Evolutionary conservation across 1,140 invertebrate species (phyloP), one percentile per base, ranked within the genome.

Genomic region (Sycophila sp.): DNA sequence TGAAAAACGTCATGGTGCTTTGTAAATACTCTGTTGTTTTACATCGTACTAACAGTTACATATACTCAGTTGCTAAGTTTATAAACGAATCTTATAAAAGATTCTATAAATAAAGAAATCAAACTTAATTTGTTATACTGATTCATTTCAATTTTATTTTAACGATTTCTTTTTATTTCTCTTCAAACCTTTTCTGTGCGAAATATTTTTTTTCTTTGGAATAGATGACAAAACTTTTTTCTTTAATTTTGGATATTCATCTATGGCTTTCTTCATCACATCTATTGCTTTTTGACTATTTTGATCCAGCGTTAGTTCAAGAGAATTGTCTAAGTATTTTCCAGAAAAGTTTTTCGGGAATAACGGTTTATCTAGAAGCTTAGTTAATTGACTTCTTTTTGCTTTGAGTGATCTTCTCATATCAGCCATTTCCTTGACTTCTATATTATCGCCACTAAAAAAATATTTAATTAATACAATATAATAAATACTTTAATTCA

Each of bases 311-410:
- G 75, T 59, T 15, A 73, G 3, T 17, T 79, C 40, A 0, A 77
- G 24, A 74, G 87, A 89, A 11, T 82, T 67, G 0, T 90, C 87
- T 4, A 87, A 86, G 80, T 91, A 93, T 77, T 91, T 93, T 63
- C 90, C 92, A 65, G 89, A 93, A 77, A 92, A 92, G 1, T 89
- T 89, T 80, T 87, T 89, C 0, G 90, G 90, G 74, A 92, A 91
- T 10, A 94, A 75, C 2, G 91, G 89, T 70, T 89, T 87, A 0
- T 86, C 82, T 26, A 94, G 76, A 15, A 94, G 75, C 4, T 79
- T 55, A 4, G 85, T 80, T 6, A 95, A 79, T 40, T 91, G 87
- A 42, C 86, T 85, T 75, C 88, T 87, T 80, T 89, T 90, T 2
- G 80, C 73, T 73, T 90, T 86, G n/a, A 89, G 78, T 24, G 80